These are phyloP conservation scores for Brachionus sp. DNA, from an alignment of 1,140 invertebrate species.

Conservation along the genomic window DNA sequence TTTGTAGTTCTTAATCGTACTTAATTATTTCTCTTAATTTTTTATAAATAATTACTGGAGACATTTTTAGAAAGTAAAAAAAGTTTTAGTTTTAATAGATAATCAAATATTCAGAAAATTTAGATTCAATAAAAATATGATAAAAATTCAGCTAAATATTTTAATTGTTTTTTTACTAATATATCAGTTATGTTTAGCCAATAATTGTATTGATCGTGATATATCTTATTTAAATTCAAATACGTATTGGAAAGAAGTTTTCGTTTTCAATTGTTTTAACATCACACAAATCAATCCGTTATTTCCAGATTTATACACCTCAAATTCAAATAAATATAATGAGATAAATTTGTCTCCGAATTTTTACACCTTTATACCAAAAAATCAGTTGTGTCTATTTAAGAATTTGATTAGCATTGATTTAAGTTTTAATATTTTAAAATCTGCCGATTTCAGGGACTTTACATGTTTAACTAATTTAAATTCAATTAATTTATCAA, in stretches of 20 bases:
- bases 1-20: too few relatives aligned
- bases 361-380: slow-evolving; percentile 1
- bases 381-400: slow-evolving; percentile 3
- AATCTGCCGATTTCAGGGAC: neutral
- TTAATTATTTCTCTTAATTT: too few relatives aligned
- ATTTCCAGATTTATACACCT: neutral
- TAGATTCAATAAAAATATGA: neutral
- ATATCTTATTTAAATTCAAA: neutral
- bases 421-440: slow-evolving; percentile 8
- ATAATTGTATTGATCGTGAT: neutral
- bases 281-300: neutral
- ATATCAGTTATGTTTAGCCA: neutral
- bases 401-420: neutral
- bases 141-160: neutral
- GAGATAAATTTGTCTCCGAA: slow-evolving; percentile 39
- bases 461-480: neutral
- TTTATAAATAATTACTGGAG: too few relatives aligned
- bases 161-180: neutral
- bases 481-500: neutral
- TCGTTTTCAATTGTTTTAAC: slow-evolving; percentile 15
- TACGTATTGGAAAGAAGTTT: neutral
- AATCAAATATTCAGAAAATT: too few relatives aligned
- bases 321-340: slow-evolving; percentile 6
- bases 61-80: too few relatives aligned
- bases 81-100: too few relatives aligned